Base-by-base conservation (phyloP, 2,113 vertebrate species). In the Neolamprologus sp. region DNA sequence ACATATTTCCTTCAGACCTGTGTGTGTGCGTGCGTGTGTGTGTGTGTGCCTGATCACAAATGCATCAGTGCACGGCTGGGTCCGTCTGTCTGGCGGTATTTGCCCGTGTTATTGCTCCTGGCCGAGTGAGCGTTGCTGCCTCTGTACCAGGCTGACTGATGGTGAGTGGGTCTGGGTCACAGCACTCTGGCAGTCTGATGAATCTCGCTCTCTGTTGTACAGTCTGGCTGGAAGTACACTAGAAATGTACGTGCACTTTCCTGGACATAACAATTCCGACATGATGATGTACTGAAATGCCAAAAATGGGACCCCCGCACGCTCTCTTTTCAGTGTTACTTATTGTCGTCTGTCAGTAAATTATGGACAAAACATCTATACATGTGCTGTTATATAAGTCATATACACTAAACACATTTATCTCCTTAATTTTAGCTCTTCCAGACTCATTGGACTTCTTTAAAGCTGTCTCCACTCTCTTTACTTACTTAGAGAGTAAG, bases 61-160 rank as follows among this genome's bases (percentile, higher is more conserved):
- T 87, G 90, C 92, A 91, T 82, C 55, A 60, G 85, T 90, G 93
- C 90, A 71, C 73, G 87, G 87, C 82, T 28, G 87, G 73, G 81
- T 90, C 89, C 88, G 85, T 92, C 91, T 75, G 94, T 93, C 88
- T 86, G 80, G 80, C 47, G 21, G 89, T 83, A 86, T 87, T 65
- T 86, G 90, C 90, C 93, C 87, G 82, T 86, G 81, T n/a, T 86
- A 85, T 93, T 87, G 90, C 93, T 89, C 83, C 88, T 45, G 85
- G 91, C 91, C 11, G 55, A 78, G 87, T 49, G 51, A 85, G 84
- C 82, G 90, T 55, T 80, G 58, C 87, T 55, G 82, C 37, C 8
- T 89, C 85, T 88, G 75, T 83, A 82, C 85, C 28, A 19, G 85
- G 85, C 89, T 91, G 91, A 94, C 85, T 91, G 94, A 93, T 94